Conservation (phyloP, 2,797 vertebrate genomes). For the Helarctos malayanus region DNA sequence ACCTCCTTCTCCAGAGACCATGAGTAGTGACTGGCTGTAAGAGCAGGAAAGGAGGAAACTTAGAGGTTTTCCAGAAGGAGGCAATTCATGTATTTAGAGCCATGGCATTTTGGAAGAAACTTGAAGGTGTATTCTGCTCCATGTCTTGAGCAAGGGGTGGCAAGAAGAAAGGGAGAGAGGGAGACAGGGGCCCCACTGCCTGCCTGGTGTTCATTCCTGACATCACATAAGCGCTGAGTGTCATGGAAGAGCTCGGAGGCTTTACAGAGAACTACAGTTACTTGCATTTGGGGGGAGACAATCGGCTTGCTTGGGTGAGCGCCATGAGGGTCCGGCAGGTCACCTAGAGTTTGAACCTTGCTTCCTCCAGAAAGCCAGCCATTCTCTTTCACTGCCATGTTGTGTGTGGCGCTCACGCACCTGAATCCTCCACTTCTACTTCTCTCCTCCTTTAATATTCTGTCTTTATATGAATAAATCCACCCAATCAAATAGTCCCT, state of each 20-base stretch:
- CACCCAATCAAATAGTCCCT: neutral
- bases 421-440: too few species aligned
- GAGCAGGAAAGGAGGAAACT: neutral
- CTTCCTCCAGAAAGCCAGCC: neutral
- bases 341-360: neutral
- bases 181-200: neutral
- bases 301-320: neutral
- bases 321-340: neutral
- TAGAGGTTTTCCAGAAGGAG: neutral
- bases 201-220: neutral
- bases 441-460: too few species aligned
- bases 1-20: accelerated
- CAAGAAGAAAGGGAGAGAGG: too few species aligned
- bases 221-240: neutral
- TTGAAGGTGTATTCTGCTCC: accelerated
- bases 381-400: accelerated
- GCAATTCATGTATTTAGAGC: neutral
- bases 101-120: neutral
- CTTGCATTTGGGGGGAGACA: neutral
- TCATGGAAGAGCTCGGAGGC: neutral
- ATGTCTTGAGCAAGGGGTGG: neutral
- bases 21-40: neutral
- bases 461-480: neutral
- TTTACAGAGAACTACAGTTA: neutral
- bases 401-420: too few species aligned